phyloP scores from a whole-genome alignment of 1,140 invertebrate genomes.

The Coptotermes formosanus region DNA sequence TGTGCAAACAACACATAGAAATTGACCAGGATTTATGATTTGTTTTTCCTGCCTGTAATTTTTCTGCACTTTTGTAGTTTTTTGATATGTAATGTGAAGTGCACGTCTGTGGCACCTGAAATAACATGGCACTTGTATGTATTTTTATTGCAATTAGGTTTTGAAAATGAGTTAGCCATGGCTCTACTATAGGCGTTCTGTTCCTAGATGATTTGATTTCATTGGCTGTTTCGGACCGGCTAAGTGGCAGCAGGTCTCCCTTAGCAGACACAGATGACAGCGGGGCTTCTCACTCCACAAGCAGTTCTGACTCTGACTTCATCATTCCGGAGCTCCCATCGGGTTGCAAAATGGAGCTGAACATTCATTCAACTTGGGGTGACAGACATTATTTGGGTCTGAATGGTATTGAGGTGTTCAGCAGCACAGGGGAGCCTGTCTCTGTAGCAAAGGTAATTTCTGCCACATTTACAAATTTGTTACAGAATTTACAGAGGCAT shows the following conservation, averaged over 20 bases:
- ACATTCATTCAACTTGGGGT: conserved; percentile 78
- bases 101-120: too few species aligned
- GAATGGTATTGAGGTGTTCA: conserved; percentile 78
- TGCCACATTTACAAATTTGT: too few species aligned
- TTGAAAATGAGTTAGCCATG: not conserved
- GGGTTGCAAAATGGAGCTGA: conserved; percentile 64
- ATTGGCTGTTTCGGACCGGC: not conserved
- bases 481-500: too few species aligned
- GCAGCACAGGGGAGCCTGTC: conserved; percentile 58
- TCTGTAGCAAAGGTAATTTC: conserved; percentile 54
- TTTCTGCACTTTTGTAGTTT: too few species aligned
- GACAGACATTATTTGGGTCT: conserved; percentile 77
- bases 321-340: conserved; percentile 72
- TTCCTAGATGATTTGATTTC: not conserved
- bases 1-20: too few species aligned
- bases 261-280: not conserved
- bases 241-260: not conserved
- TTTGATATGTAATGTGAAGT: too few species aligned
- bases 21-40: too few species aligned
- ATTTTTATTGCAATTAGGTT: not conserved
- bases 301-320: conserved; percentile 41
- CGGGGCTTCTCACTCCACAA: not conserved
- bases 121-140: not conserved
- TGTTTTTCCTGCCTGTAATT: too few species aligned
- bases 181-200: not conserved